Evolutionary conservation across 92 coral and sea anemone species (phyloP).

Genomic region (Paragorgia papillata): DNA sequence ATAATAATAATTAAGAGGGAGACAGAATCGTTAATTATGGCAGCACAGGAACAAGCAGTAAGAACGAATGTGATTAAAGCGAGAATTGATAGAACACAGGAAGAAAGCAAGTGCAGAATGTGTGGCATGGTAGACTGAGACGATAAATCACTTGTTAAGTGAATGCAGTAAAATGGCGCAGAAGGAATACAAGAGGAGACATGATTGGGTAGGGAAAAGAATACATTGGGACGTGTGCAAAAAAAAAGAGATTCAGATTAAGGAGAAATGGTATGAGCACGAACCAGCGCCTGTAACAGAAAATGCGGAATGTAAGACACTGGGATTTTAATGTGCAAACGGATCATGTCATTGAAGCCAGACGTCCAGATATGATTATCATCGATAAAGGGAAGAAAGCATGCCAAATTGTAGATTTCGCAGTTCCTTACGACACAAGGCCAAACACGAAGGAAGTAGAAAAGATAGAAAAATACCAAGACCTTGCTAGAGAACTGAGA

Average conservation of each 20-base stretch:
- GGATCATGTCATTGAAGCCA: slow-evolving; percentile 16
- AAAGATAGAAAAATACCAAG: slow-evolving; percentile 49
- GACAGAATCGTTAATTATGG: slow-evolving; percentile 39
- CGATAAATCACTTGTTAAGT: slow-evolving; percentile 51
- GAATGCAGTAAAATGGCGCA: slow-evolving; percentile 59
- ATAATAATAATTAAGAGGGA: too few species aligned
- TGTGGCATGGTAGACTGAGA: slow-evolving; percentile 48
- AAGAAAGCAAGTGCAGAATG: slow-evolving; percentile 39
- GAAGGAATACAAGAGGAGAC: slow-evolving; percentile 24
- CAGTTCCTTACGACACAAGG: slow-evolving; percentile 41
- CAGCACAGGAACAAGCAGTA: slow-evolving; percentile 48
- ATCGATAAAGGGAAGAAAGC: slow-evolving; percentile 9
- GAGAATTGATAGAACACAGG: slow-evolving; percentile 28
- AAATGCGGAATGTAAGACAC: slow-evolving; percentile 10
- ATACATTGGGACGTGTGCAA: slow-evolving; percentile 37
- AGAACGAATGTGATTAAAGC: slow-evolving; percentile 30
- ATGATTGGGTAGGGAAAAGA: slow-evolving; percentile 35
- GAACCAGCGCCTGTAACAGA: slow-evolving; percentile 34
- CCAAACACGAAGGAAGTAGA: slow-evolving; percentile 32
- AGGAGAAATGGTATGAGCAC: slow-evolving; percentile 44
- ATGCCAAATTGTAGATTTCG: slow-evolving; percentile 28
- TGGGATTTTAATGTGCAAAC: slow-evolving; percentile 28
- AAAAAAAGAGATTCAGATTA: slow-evolving; percentile 10
- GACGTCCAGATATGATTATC: slow-evolving; percentile 3
- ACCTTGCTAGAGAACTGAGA: slow-evolving; percentile 40